phyloP scores from a whole-genome alignment of 1,140 invertebrate species.

The Gyrodactylus bullatarudis region DNA sequence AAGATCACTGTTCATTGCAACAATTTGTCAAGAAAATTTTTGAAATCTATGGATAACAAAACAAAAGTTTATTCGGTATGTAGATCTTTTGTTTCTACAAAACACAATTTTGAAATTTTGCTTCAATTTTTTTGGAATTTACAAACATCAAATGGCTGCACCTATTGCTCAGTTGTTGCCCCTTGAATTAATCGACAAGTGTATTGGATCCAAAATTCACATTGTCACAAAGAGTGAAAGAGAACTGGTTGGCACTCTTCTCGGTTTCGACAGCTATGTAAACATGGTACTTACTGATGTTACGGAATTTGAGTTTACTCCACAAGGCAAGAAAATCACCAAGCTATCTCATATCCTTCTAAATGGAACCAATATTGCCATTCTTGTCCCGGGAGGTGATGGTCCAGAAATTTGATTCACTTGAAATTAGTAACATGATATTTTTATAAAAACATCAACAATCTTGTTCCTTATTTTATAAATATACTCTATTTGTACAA shows the following conservation, averaged over 20 bases:
- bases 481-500: no score
- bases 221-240: conserved; percentile 99
- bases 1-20: neutral
- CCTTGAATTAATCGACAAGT: conserved; percentile 89
- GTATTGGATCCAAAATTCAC: conserved; percentile 88
- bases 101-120: no score
- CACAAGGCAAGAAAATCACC: conserved; percentile 70
- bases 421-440: no score
- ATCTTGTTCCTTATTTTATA: no score
- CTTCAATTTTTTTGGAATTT: no score
- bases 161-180: neutral
- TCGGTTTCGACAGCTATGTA: conserved; percentile 96
- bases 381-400: conserved; percentile 27
- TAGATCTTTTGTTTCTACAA: no score
- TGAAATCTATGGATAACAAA: no score
- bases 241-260: conserved; percentile 80
- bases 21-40: neutral
- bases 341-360: conserved; percentile 86
- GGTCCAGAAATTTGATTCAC: conserved; percentile 20
- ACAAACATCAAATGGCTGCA: no score
- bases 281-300: conserved; percentile 32
- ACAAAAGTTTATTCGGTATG: no score
- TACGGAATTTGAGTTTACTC: conserved; percentile 46
- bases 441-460: no score
- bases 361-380: conserved; percentile 96